phyloP scores from a whole-genome alignment of 2,797 vertebrate species.

The Urocyon cinereoargenteus region DNA sequence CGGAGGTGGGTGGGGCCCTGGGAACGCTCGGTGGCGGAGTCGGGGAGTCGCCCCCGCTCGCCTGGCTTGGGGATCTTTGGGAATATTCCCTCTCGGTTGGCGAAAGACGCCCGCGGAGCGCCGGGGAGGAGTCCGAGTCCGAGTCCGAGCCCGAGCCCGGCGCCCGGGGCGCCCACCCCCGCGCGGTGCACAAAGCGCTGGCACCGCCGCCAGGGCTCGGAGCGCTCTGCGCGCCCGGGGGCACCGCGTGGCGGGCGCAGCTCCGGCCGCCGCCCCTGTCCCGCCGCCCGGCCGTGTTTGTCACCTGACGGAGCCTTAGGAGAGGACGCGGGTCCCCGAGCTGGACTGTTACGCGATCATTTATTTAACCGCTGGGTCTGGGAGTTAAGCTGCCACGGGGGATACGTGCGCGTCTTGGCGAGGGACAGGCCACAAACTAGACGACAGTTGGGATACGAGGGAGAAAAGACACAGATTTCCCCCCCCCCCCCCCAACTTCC shows the following conservation, averaged over 20 bases:
- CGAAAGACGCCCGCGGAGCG: background rate
- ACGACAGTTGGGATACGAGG: background rate
- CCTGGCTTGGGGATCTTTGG: background rate
- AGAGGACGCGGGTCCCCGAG: background rate
- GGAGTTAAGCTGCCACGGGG: background rate
- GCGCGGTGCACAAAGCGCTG: slow-evolving; percentile 41
- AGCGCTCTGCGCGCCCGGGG: background rate
- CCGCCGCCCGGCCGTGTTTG: background rate
- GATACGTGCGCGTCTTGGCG: background rate
- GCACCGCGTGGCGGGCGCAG: background rate
- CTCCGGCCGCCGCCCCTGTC: background rate
- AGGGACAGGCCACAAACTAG: slow-evolving; percentile 8
- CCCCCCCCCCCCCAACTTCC: background rate
- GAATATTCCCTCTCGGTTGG: background rate
- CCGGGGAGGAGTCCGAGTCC: background rate
- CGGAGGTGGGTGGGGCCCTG: slow-evolving; percentile 9
- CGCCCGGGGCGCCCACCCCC: background rate
- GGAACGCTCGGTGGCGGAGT: background rate
- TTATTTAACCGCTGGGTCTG: background rate
- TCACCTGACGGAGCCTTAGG: background rate
- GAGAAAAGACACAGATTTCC: background rate
- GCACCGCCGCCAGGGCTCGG: background rate
- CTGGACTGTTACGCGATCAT: background rate
- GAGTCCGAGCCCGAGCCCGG: background rate
- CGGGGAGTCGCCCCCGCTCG: background rate